Percentiles rank a stretch among this genome's conserved stretches.
phyloP scores from a whole-genome alignment of 2,888 invertebrate species.

The Baccha elongata region DNA sequence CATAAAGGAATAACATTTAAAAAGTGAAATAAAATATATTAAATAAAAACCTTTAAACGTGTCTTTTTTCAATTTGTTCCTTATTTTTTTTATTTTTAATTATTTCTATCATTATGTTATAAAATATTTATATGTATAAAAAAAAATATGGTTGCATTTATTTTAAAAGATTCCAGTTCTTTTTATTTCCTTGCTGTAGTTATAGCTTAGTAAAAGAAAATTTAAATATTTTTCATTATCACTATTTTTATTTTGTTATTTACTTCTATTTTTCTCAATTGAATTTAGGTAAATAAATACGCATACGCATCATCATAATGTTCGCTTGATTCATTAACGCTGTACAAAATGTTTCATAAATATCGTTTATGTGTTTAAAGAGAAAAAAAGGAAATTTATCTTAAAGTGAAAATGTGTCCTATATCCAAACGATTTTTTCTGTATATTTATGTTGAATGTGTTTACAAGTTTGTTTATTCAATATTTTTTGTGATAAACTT shows the following conservation, averaged over 20 bases:
- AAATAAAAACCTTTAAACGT: slow-evolving; percentile 66
- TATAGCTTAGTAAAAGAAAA: slow-evolving; percentile 20
- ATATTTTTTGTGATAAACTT: slow-evolving; percentile 54
- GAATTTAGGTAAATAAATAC: slow-evolving; percentile 56
- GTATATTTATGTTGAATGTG: slow-evolving; percentile 56
- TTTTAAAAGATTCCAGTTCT: slow-evolving; percentile 57
- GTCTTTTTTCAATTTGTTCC: slow-evolving; percentile 56
- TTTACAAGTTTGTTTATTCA: slow-evolving; percentile 52
- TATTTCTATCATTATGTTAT: not conserved
- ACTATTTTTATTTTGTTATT: slow-evolving; percentile 26
- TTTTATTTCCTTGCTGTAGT: slow-evolving; percentile 60
- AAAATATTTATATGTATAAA: too few relatives aligned
- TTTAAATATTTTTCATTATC: not conserved
- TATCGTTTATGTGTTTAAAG: slow-evolving; percentile 48
- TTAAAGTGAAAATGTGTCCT: slow-evolving; percentile 54
- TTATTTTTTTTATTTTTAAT: not conserved
- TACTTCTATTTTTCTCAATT: slow-evolving; percentile 23
- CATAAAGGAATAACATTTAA: slow-evolving; percentile 72
- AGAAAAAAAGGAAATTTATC: slow-evolving; percentile 30
- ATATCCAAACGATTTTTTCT: slow-evolving; percentile 22
- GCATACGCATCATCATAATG: slow-evolving; percentile 52
- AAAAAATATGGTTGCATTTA: slow-evolving; percentile 40
- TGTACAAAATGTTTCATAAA: slow-evolving; percentile 55
- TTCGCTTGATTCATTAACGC: slow-evolving; percentile 53
- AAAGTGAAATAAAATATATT: slow-evolving; percentile 72